phyloP scores from a whole-genome alignment of 92 coral and sea anemone species.

The Epizoanthus illoricatus region DNA sequence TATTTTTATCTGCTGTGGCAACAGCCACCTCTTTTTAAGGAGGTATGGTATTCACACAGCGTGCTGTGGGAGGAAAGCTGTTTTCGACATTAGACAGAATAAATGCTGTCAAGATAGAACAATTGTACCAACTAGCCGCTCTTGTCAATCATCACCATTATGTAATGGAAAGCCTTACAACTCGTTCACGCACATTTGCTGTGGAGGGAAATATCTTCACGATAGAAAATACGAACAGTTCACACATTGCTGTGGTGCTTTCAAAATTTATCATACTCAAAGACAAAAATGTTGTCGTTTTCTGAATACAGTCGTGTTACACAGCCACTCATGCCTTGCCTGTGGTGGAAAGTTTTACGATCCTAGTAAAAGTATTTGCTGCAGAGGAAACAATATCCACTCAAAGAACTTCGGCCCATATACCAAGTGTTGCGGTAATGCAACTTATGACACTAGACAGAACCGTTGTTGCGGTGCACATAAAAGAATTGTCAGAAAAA shows the following conservation, averaged over 20 bases:
- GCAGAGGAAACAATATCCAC: conserved; percentile 18
- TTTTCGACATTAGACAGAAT: conserved; percentile 7
- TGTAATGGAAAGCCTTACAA: conserved; percentile 24
- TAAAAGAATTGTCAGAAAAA: conserved; percentile 8
- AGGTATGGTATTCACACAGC: conserved; percentile 13
- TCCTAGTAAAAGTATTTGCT: conserved; percentile 23
- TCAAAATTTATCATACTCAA: conserved; percentile 6
- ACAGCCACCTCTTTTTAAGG: conserved; percentile 10
- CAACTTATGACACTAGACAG: not conserved
- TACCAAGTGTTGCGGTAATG: conserved; percentile 29
- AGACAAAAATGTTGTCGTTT: conserved; percentile 13
- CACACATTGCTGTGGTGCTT: conserved; percentile 26
- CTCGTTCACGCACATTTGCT: conserved; percentile 21
- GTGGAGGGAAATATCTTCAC: conserved; percentile 12
- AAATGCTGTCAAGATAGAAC: conserved; percentile 30
- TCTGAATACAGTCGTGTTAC: not conserved
- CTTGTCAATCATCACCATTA: conserved; percentile 8
- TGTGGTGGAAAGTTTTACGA: conserved; percentile 21
- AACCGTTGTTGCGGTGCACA: conserved; percentile 20
- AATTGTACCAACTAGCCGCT: not conserved
- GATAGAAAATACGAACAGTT: conserved; percentile 13
- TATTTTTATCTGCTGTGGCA: conserved; percentile 22
- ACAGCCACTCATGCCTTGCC: conserved; percentile 12
- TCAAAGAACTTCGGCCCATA: not conserved
- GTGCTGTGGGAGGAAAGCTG: conserved; percentile 6